phyloP scores from a whole-genome alignment of 2,888 invertebrate genomes.

The Drosophila yooni region DNA sequence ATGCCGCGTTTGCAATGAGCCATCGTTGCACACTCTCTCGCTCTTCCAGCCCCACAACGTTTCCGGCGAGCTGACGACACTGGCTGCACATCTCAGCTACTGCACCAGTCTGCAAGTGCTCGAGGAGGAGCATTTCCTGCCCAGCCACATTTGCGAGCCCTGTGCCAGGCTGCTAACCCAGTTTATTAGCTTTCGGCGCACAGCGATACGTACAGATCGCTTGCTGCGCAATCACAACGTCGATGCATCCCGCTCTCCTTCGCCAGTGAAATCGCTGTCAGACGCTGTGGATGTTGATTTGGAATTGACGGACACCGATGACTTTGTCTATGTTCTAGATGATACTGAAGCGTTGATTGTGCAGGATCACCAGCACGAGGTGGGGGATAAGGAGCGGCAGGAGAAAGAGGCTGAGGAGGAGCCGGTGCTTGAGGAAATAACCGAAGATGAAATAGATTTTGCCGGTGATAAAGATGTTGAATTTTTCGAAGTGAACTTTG shows the following conservation, averaged over 20 bases:
- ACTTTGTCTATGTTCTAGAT: slow-evolving; percentile 41
- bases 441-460: slow-evolving; percentile 34
- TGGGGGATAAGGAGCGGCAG: neutral
- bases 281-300: slow-evolving; percentile 1
- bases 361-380: neutral
- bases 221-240: slow-evolving; percentile 65
- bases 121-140: slow-evolving; percentile 73
- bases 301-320: slow-evolving; percentile 23
- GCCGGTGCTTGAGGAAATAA: slow-evolving; percentile 30
- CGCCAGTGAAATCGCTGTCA: neutral
- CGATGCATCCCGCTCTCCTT: neutral
- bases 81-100: slow-evolving; percentile 75
- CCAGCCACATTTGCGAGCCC: slow-evolving; percentile 73
- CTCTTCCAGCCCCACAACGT: slow-evolving; percentile 74
- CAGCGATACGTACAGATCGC: slow-evolving; percentile 72
- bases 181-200: slow-evolving; percentile 75
- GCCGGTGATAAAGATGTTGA: slow-evolving; percentile 15
- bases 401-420: neutral
- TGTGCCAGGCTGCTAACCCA: slow-evolving; percentile 72
- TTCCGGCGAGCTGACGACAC: slow-evolving; percentile 79
- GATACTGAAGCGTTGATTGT: slow-evolving; percentile 18
- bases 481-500: slow-evolving; percentile 22
- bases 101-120: slow-evolving; percentile 67
- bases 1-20: slow-evolving; percentile 81
- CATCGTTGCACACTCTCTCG: slow-evolving; percentile 66